phyloP scores from a whole-genome alignment of 2,113 vertebrate genomes.

The Pachypanchax playfairii region DNA sequence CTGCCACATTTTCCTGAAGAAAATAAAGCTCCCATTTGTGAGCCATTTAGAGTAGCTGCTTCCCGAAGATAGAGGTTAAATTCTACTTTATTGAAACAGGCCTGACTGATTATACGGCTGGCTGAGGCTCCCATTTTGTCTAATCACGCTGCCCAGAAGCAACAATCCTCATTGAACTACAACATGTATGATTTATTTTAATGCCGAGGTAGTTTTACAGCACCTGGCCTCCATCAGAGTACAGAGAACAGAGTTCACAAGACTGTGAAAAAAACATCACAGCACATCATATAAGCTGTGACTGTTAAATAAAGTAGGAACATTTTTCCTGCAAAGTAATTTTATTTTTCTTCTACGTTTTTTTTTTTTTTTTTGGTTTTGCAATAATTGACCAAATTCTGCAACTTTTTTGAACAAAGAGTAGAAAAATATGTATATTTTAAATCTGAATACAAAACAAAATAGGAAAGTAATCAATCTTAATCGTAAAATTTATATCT shows the following conservation, averaged over 20 bases:
- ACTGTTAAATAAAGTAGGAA: too few relatives aligned
- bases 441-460: too few relatives aligned
- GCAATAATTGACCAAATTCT: too few relatives aligned
- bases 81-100: conserved; percentile 34
- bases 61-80: conserved; percentile 40
- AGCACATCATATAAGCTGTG: too few relatives aligned
- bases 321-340: too few relatives aligned
- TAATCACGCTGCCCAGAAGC: conserved; percentile 24
- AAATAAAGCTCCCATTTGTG: conserved; percentile 24
- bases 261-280: not conserved
- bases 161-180: conserved; percentile 15
- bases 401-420: too few relatives aligned
- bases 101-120: conserved; percentile 39
- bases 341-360: too few relatives aligned
- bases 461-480: too few relatives aligned
- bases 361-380: too few relatives aligned
- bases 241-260: not conserved
- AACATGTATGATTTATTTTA: conserved; percentile 26
- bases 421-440: too few relatives aligned
- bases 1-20: conserved; percentile 43
- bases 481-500: too few relatives aligned
- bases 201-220: not conserved
- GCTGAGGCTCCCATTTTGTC: conserved; percentile 7
- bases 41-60: conserved; percentile 26
- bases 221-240: not conserved